Percentiles rank a stretch among this genome's conserved stretches.
phyloP scores from a whole-genome alignment of 2,113 vertebrate species.

The Campylorhamphus procurvoides region DNA sequence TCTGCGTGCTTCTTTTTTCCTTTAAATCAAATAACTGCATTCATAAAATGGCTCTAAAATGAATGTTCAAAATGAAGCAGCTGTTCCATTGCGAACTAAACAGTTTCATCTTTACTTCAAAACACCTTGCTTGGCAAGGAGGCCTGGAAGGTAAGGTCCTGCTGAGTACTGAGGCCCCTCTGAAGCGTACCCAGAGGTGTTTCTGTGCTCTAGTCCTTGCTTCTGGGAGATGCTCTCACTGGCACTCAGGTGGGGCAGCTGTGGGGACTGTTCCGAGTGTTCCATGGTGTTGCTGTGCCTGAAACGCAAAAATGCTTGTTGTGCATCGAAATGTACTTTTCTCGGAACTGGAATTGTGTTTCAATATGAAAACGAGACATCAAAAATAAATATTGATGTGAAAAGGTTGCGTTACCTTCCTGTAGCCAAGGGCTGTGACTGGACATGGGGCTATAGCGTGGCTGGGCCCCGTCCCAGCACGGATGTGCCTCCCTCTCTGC shows the following conservation, averaged over 20 bases:
- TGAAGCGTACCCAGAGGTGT: not conserved
- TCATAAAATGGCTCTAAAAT: not conserved
- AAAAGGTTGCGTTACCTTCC: accelerated
- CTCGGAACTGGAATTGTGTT: not conserved
- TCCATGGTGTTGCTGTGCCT: not conserved
- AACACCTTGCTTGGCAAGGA: not conserved
- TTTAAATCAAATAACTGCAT: not conserved
- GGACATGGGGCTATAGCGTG: accelerated
- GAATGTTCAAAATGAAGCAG: not conserved
- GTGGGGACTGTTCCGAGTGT: accelerated
- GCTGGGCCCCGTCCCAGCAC: not conserved
- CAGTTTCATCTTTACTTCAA: not conserved
- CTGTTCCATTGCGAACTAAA: not conserved
- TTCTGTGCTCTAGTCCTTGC: not conserved
- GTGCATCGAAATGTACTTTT: not conserved
- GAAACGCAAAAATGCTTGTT: not conserved
- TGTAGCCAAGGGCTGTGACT: accelerated
- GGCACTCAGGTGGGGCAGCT: not conserved
- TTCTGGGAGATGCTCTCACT: not conserved
- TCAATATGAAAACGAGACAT: not conserved
- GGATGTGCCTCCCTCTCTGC: accelerated
- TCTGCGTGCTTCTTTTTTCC: not conserved
- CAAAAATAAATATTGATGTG: not conserved
- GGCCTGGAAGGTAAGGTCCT: not conserved
- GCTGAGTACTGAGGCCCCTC: not conserved